A percentile compares a stretch with the other conserved stretches of the same genome.
These are phyloP conservation scores for Philaethria dido DNA, from an alignment of 2,888 invertebrate genomes.

Conservation along the genomic window DNA sequence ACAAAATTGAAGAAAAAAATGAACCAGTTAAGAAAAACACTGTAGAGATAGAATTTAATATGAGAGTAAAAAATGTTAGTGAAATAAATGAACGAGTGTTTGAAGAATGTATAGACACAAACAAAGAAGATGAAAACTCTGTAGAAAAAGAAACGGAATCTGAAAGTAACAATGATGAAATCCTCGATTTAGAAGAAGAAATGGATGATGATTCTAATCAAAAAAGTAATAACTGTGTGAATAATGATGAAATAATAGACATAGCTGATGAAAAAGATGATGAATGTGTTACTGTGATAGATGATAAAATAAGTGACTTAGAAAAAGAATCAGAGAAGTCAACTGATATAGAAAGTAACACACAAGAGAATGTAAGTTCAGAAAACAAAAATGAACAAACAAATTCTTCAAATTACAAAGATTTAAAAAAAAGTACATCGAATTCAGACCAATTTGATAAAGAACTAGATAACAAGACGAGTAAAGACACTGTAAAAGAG, in stretches of 20 bases:
- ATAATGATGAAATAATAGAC: slow-evolving; percentile 37
- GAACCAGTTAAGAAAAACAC: background rate
- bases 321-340: slow-evolving; percentile 16
- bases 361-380: background rate
- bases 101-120: slow-evolving; percentile 1
- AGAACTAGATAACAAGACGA: slow-evolving; percentile 24
- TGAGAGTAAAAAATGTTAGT: slow-evolving; percentile 17
- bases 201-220: background rate
- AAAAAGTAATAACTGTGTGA: background rate
- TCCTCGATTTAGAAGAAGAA: background rate
- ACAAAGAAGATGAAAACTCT: slow-evolving; percentile 20
- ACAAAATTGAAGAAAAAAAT: background rate
- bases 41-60: slow-evolving; percentile 4
- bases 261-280: slow-evolving; percentile 41
- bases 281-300: slow-evolving; percentile 21
- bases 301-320: slow-evolving; percentile 19
- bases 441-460: slow-evolving; percentile 5
- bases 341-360: background rate
- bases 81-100: slow-evolving; percentile 8
- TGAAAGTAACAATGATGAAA: slow-evolving; percentile 15
- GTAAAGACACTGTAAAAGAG: background rate
- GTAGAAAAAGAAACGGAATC: background rate
- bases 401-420: background rate
- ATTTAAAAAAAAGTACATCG: background rate
- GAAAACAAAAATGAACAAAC: background rate